Evolutionary conservation across 2,797 vertebrate species (phyloP), one percentile per base, ranked within the genome.

Genomic region (Protonibea diacanthus): DNA sequence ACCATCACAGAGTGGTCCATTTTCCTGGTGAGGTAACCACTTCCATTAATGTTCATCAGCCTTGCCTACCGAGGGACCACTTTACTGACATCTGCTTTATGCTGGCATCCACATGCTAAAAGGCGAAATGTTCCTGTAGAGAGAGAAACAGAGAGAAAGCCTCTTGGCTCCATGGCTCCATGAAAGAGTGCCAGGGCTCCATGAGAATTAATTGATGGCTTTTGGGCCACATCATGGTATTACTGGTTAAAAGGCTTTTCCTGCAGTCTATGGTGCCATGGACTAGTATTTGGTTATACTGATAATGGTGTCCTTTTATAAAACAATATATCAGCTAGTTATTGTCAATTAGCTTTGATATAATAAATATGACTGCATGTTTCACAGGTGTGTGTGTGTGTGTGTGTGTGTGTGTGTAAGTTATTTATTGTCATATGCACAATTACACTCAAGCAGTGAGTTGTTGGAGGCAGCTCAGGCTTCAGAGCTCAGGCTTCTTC

Each of bases 1-100:
- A 61, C 75, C 58, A 40, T 77, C 78, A 66, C 86, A 15, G 78
- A 86, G 81, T 72, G 84, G 90, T 91, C 91, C 90, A 93, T 94
- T 95, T 93, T 89, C 86, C 88, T 88, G 90, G 89, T 94, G 91
- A 94, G 93, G 87, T 94, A 95, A 94, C 93, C 92, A 86, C 92
- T 89, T 95, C 93, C 94, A 95, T 95, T 95, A 94, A 91, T 89
- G 92, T 94, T 95, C 92, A 94, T 93, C 93, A 93, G 91, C 80
- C 81, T 62, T 0, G 59, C 84, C 90, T 87, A 87, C 93, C 87
- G 58, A 88, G 94, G 92, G 92, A 94, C 86, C 92, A 93, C 92
- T 94, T 94, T 92, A 88, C 86, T 85, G 88, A 93, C 92, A 93
- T 94, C 92, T 93, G 93, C 90, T 95, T 90, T 88, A 89, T 84